These are phyloP conservation scores for Antennarius striatus DNA, from an alignment of 2,113 vertebrate genomes.

Conservation along the genomic window DNA sequence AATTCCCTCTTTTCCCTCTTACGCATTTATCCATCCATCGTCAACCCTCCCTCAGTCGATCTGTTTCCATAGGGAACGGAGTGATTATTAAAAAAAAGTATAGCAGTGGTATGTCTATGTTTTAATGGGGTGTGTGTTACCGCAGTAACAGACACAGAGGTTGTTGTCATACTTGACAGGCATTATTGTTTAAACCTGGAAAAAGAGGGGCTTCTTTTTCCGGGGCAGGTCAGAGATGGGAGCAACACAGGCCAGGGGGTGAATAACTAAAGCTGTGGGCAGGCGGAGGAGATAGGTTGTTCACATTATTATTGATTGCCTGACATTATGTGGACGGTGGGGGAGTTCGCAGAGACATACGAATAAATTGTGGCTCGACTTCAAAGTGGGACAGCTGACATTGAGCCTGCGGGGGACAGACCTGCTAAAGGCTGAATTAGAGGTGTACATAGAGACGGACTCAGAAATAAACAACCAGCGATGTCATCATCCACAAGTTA, in stretches of 20 bases:
- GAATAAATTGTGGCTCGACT: conserved; percentile 73
- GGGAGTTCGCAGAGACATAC: conserved; percentile 58
- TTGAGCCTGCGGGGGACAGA: conserved; percentile 64
- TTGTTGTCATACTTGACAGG: conserved; percentile 69
- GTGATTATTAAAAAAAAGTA: conserved; percentile 25
- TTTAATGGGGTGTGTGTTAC: conserved; percentile 50
- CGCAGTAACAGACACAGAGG: conserved; percentile 64
- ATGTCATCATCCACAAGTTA: conserved; percentile 31
- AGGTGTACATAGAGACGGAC: conserved; percentile 40
- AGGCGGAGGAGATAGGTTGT: conserved; percentile 49
- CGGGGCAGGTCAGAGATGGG: conserved; percentile 57
- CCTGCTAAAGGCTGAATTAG: conserved; percentile 66
- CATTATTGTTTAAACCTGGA: conserved; percentile 63
- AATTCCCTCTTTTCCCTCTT: conserved; percentile 21
- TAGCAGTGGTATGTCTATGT: conserved; percentile 18
- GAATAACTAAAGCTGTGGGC: conserved; percentile 65
- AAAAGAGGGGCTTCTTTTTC: conserved; percentile 23
- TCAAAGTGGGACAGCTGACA: conserved; percentile 71
- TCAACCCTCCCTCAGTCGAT: conserved; percentile 19
- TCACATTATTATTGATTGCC: conserved; percentile 73
- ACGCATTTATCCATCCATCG: conserved; percentile 13
- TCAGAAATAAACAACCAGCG: conserved; percentile 54
- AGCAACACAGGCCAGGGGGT: conserved; percentile 47
- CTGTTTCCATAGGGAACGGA: conserved; percentile 35
- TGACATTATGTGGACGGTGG: conserved; percentile 68